phyloP scores from a whole-genome alignment of 2,113 vertebrate species.

The Siniperca chuatsi region DNA sequence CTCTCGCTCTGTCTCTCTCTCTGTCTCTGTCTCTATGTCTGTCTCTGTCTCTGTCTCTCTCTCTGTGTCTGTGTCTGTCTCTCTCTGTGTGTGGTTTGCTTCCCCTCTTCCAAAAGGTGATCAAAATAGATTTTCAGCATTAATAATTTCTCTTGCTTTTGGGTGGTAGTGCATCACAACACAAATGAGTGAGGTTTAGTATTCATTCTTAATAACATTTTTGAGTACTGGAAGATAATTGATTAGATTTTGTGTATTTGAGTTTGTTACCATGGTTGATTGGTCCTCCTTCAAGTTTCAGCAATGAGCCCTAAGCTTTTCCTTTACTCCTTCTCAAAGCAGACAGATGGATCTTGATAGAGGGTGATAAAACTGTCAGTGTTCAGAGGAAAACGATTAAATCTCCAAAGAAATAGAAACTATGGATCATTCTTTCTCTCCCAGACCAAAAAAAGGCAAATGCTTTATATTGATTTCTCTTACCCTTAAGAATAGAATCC shows the following conservation, averaged over 20 bases:
- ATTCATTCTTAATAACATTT: neutral
- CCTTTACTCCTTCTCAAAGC: constrained; percentile 7
- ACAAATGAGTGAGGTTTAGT: neutral
- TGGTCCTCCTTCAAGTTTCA: constrained; percentile 8
- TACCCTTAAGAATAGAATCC: neutral
- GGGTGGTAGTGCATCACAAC: neutral
- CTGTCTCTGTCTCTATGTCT: too few relatives aligned
- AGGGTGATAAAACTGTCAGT: constrained; percentile 31
- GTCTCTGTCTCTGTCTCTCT: too few relatives aligned
- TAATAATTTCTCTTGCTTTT: neutral
- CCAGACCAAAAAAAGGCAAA: neutral
- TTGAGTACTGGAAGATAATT: constrained; percentile 20
- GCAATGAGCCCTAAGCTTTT: constrained; percentile 5
- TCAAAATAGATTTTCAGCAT: neutral
- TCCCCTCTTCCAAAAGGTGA: neutral
- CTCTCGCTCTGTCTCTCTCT: too few relatives aligned
- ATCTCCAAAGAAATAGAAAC: constrained; percentile 27
- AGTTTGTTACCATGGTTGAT: constrained; percentile 9
- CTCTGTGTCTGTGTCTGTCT: too few relatives aligned
- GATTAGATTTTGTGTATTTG: constrained; percentile 7
- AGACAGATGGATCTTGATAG: constrained; percentile 6
- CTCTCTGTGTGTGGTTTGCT: neutral
- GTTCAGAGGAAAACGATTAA: constrained; percentile 27
- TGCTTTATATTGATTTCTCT: constrained; percentile 17
- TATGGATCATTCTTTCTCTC: constrained; percentile 23